These are phyloP conservation scores for Psilanteris sp. DNA, from an alignment of 1,140 invertebrate genomes.

Conservation along the genomic window DNA sequence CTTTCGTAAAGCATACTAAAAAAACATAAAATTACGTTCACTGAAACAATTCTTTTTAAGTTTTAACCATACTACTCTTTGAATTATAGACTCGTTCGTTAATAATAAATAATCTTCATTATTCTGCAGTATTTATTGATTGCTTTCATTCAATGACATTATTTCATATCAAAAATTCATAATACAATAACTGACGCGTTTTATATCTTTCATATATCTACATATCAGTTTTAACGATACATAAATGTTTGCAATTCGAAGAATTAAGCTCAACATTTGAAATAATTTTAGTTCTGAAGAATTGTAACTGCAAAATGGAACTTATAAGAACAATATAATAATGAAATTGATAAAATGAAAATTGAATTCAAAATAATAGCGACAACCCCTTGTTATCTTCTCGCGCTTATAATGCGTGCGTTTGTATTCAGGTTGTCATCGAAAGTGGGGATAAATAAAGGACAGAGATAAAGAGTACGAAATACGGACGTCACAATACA, in stretches of 20 bases:
- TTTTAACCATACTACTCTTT: no score
- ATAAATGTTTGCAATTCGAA: not conserved
- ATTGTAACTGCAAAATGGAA: not conserved
- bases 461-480: slow-evolving; percentile 39
- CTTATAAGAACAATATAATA: slow-evolving; percentile 36
- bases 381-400: slow-evolving; percentile 33
- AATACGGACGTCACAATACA: slow-evolving; percentile 31
- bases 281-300: slow-evolving; percentile 17
- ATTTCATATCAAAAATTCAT: no score
- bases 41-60: no score
- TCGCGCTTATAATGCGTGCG: slow-evolving; percentile 68
- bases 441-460: slow-evolving; percentile 60
- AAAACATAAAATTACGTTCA: no score
- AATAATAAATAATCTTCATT: no score
- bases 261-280: slow-evolving; percentile 7
- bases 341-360: slow-evolving; percentile 57
- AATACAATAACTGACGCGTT: no score
- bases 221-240: not conserved
- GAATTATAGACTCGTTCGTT: no score
- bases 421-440: slow-evolving; percentile 75
- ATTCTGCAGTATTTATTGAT: no score
- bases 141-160: no score
- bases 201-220: no score
- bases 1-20: no score
- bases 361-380: slow-evolving; percentile 50